These are phyloP conservation scores for Diorhabda elongata DNA, from an alignment of 1,140 invertebrate genomes.

Conservation along the genomic window DNA sequence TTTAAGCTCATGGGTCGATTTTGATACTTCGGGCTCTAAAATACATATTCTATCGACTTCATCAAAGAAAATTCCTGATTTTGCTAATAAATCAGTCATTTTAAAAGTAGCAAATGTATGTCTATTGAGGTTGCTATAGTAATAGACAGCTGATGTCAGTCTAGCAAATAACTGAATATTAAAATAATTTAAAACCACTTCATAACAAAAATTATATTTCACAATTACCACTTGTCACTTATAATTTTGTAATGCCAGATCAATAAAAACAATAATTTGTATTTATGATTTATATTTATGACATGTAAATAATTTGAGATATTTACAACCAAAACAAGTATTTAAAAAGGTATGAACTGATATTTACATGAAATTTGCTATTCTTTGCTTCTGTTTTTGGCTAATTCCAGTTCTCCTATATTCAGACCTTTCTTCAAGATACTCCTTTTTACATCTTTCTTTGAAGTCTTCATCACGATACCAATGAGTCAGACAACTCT, in stretches of 20 bases:
- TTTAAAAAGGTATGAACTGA: no score
- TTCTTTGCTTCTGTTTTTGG: conserved; percentile 47
- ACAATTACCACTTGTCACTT: no score
- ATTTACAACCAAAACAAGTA: no score
- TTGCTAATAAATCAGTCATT: conserved; percentile 69
- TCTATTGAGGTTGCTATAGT: no score
- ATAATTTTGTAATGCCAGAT: no score
- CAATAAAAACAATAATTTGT: no score
- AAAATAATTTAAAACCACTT: no score
- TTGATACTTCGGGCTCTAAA: conserved; percentile 69
- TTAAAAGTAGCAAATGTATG: neutral
- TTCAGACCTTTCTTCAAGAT: conserved; percentile 75
- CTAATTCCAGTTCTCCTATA: conserved; percentile 74
- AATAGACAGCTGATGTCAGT: no score
- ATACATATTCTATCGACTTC: conserved; percentile 82
- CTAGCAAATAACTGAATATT: no score
- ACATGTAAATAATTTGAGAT: no score
- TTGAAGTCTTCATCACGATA: conserved; percentile 72
- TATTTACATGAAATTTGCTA: conserved; percentile 14
- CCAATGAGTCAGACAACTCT: conserved; percentile 70
- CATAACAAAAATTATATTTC: no score
- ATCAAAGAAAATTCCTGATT: conserved; percentile 78
- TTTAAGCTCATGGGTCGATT: conserved; percentile 73
- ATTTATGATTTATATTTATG: no score
- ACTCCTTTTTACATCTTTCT: conserved; percentile 69